Base-by-base conservation (phyloP, 1,140 invertebrate species). In the Pachypeltis micranthus region DNA sequence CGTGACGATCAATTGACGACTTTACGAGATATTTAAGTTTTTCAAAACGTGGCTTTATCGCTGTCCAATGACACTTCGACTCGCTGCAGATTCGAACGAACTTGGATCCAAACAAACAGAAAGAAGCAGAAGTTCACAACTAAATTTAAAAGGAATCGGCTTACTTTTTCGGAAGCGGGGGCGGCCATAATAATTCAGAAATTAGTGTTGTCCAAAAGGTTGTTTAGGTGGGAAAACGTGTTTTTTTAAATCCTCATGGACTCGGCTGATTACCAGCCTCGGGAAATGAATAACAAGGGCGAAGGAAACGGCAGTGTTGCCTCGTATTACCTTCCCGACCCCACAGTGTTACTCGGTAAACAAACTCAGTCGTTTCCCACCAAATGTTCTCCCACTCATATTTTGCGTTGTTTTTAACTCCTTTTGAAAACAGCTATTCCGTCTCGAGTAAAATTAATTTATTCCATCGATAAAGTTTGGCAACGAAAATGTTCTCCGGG, bases 131-230 rank as follows among this genome's bases (percentile, higher is more conserved):
- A 25, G 26, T 23, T n/a, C n/a, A n/a, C n/a, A n/a, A n/a, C n/a
- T n/a, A n/a, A n/a, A n/a, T n/a, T n/a, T n/a, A n/a, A n/a, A 19
- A 12, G 7, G 26, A 12, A 12, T 27, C 12, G 26, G 26, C 58
- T 60, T 39, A 60, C 58, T 60, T 60, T 60, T 24, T 60, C 58
- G 12, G 58, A 29, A 31, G 58, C 58, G 23, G 58, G 27, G 34
- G 58, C 10, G 26, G 58, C 12, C 28, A 34, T 60, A 39, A 39
- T 39, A 39, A 39, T n/a, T 39, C 7, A 39, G 34, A n/a, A n/a
- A 39, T 10, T 10, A 10, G 34, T 10, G 34, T 10, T 10, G 7
- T 39, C 7, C 7, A 10, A 39, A 39, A 39, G 7, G 34, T 39
- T 39, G 7, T 39, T n/a, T 7, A 10, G 34, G 34, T n/a, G n/a